A percentile compares a stretch with the other conserved stretches of the same genome.
phyloP scores from a whole-genome alignment of 2,797 vertebrate species.

The Cyclopterus lumpus region DNA sequence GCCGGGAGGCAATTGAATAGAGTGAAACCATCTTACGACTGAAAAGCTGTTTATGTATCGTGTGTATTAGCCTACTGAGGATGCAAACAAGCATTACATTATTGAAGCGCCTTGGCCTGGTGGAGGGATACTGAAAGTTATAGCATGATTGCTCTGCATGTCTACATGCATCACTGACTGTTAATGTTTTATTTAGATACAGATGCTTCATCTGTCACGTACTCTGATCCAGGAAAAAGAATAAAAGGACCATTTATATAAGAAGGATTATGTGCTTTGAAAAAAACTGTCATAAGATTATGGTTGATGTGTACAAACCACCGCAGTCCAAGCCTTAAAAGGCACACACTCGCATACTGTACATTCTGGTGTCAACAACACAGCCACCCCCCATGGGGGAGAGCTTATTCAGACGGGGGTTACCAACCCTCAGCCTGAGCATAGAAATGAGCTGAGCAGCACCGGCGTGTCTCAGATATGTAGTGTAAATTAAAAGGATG shows the following conservation, averaged over 20 bases:
- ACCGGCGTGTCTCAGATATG: conserved; percentile 20
- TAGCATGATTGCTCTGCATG: conserved; percentile 44
- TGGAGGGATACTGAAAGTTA: conserved; percentile 51
- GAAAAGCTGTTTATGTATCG: conserved; percentile 37
- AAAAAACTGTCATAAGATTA: conserved; percentile 74
- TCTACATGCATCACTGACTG: conserved; percentile 68
- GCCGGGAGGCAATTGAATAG: conserved; percentile 27
- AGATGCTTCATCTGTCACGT: conserved; percentile 66
- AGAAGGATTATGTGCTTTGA: conserved; percentile 80
- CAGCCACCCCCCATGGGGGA: conserved; percentile 12
- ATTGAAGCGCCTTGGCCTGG: conserved; percentile 13
- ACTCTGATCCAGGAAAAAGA: conserved; percentile 56
- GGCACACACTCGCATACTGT: conserved; percentile 20
- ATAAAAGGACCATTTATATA: conserved; percentile 76
- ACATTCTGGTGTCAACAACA: conserved; percentile 25
- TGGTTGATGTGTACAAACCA: conserved; percentile 52
- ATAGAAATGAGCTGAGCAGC: conserved; percentile 14
- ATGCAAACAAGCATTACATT: conserved; percentile 35
- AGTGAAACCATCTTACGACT: conserved; percentile 18
- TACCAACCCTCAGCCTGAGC: conserved; percentile 34
- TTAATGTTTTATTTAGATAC: conserved; percentile 78
- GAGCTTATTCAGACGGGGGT: conserved; percentile 16
- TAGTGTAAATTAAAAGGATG: conserved; percentile 39
- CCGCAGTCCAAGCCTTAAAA: conserved; percentile 34
- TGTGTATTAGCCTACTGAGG: conserved; percentile 31